Percentiles rank a stretch among this genome's conserved stretches.
Conservation (phyloP, 2,797 vertebrate species). For the Lagorchestes hirsutus region DNA sequence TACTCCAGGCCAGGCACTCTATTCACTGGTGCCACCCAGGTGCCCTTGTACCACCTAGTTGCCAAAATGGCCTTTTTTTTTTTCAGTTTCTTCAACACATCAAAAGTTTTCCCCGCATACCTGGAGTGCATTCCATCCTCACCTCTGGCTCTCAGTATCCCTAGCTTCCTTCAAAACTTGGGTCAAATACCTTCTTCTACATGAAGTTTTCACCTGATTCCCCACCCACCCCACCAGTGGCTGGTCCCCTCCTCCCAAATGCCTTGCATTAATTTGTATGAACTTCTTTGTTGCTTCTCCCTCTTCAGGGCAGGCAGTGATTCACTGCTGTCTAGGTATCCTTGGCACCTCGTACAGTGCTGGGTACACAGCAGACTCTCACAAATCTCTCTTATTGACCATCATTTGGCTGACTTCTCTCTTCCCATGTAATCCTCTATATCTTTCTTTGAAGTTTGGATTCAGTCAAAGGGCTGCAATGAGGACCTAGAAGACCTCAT, state of each 20-base stretch:
- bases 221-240: background rate
- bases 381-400: background rate
- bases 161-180: background rate
- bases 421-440: background rate
- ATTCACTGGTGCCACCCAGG: background rate
- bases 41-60: background rate
- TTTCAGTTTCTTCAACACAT: background rate
- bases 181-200: background rate
- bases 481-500: too few species aligned
- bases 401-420: background rate
- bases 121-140: background rate
- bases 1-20: background rate
- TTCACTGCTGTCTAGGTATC: background rate
- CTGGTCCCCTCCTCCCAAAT: background rate
- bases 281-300: background rate
- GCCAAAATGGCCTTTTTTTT: background rate
- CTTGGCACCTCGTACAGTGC: background rate
- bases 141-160: background rate
- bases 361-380: background rate
- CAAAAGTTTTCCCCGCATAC: background rate
- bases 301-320: background rate
- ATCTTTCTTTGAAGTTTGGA: too few species aligned
- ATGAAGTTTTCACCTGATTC: background rate
- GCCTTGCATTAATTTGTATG: background rate
- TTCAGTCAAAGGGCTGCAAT: too few species aligned